A percentile compares a stretch with the other conserved stretches of the same genome.
Conservation (phyloP, 2,113 vertebrate species). For the Syrrhaptes paradoxus region DNA sequence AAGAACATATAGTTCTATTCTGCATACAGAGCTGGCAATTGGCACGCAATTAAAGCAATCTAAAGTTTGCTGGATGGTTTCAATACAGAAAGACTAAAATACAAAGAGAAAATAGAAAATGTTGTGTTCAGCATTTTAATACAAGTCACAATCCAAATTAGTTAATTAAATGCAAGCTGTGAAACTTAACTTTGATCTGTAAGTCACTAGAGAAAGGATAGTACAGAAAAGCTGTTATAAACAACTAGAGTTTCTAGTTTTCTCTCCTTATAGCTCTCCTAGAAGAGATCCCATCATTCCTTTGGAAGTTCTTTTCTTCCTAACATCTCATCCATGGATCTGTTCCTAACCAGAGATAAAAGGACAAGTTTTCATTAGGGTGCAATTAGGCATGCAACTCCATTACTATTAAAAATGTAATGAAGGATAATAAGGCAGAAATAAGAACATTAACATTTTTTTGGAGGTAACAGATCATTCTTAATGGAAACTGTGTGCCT, state of each 20-base stretch:
- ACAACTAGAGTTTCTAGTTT: background rate
- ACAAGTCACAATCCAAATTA: background rate
- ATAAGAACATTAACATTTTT: slow-evolving; percentile 47
- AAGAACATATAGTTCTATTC: background rate
- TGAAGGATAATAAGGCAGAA: slow-evolving; percentile 44
- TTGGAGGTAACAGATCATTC: slow-evolving; percentile 13
- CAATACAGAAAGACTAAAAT: background rate
- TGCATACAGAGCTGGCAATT: background rate
- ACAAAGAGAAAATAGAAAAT: background rate
- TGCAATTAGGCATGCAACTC: background rate
- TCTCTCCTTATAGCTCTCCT: background rate
- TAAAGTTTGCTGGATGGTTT: background rate
- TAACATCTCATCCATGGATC: background rate
- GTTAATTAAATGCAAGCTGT: slow-evolving; percentile 22
- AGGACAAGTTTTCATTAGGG: slow-evolving; percentile 37
- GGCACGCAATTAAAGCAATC: background rate
- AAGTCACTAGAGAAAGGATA: background rate
- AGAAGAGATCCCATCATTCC: background rate
- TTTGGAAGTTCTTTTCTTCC: background rate
- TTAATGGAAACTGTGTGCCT: slow-evolving; percentile 27
- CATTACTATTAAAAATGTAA: slow-evolving; percentile 15
- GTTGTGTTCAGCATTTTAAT: background rate
- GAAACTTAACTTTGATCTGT: slow-evolving; percentile 32
- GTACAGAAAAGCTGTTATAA: background rate
- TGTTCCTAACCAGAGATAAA: background rate